Percentiles rank a stretch among this genome's conserved stretches.
These are phyloP conservation scores for Dryobota labecula DNA, from an alignment of 2,888 invertebrate species.

Conservation along the genomic window DNA sequence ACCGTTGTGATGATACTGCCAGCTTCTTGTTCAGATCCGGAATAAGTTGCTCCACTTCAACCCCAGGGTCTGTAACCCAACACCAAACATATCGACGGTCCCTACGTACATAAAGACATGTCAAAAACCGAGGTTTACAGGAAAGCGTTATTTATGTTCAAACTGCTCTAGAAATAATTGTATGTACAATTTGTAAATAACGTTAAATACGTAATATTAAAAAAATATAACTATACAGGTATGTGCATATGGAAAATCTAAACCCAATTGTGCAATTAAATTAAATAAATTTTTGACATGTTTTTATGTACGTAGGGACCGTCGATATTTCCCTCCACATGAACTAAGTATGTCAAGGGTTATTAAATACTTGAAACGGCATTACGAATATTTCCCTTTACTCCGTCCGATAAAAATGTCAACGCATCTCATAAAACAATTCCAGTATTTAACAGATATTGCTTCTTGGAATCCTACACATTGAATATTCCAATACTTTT, in stretches of 20 bases:
- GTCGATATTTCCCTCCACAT: constrained; percentile 52
- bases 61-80: constrained; percentile 56
- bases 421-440: constrained; percentile 30
- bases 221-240: no score
- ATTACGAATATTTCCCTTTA: constrained; percentile 52
- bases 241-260: no score
- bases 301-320: no score
- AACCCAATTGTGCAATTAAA: no score
- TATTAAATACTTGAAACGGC: constrained; percentile 59
- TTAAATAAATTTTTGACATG: no score
- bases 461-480: constrained; percentile 15
- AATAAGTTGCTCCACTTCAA: constrained; percentile 56
- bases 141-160: no score
- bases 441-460: constrained; percentile 26
- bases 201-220: no score
- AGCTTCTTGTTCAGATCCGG: constrained; percentile 30
- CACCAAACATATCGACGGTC: constrained; percentile 60
- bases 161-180: no score
- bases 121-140: no score
- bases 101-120: no score
- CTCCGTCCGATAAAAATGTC: constrained; percentile 35
- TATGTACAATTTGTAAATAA: no score
- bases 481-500: not conserved
- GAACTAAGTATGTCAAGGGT: constrained; percentile 52
- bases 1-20: no score